phyloP scores from a whole-genome alignment of 2,888 invertebrate genomes.

The Nowickia ferox region DNA sequence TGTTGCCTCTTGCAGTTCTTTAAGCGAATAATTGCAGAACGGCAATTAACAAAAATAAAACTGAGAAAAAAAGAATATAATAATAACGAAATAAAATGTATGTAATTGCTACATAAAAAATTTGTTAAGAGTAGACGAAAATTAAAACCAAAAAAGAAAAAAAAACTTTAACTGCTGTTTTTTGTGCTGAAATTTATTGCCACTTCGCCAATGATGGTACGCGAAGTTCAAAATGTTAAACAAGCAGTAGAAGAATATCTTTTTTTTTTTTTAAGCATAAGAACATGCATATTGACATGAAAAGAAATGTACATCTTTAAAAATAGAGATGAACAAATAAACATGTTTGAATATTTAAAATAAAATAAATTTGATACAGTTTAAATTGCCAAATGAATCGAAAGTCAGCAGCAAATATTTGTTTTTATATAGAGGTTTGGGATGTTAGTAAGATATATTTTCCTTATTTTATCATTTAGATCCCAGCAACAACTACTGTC shows the following conservation, averaged over 20 bases:
- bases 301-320: neutral
- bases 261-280: neutral
- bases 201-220: conserved; percentile 49
- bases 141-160: neutral
- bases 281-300: conserved; percentile 44
- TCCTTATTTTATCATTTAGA: no score
- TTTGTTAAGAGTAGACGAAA: conserved; percentile 64
- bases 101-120: conserved; percentile 69
- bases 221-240: conserved; percentile 59
- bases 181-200: conserved; percentile 62
- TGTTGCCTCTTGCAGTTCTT: conserved; percentile 61
- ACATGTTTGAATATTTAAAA: conserved; percentile 5
- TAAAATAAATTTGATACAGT: conserved; percentile 37
- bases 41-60: conserved; percentile 37
- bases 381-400: neutral
- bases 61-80: neutral
- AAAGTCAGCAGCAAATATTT: neutral
- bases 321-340: neutral
- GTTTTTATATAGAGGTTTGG: no score
- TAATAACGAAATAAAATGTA: conserved; percentile 54
- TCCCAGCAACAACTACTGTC: no score
- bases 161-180: conserved; percentile 42
- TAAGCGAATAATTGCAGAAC: conserved; percentile 59
- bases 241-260: conserved; percentile 12
- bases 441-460: no score